phyloP scores from a whole-genome alignment of 2,113 vertebrate species.

The Apodemus sylvaticus region DNA sequence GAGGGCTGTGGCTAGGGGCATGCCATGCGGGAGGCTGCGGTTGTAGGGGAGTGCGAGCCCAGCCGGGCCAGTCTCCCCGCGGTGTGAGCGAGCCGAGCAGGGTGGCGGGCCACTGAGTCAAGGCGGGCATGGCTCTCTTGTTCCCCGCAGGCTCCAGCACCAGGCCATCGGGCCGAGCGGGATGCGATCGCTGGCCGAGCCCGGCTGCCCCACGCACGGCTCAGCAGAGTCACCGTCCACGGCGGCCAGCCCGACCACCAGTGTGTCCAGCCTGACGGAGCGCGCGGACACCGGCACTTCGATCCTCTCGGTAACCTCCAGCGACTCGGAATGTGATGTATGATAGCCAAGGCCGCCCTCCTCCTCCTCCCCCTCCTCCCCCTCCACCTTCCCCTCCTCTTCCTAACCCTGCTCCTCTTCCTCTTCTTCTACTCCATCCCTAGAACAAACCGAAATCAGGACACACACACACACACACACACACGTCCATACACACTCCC shows the following conservation, averaged over 20 bases:
- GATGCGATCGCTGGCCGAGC: conserved; percentile 97
- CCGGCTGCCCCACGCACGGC: conserved; percentile 97
- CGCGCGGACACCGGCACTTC: conserved; percentile 97
- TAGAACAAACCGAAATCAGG: conserved; percentile 82
- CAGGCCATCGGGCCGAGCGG: conserved; percentile 98
- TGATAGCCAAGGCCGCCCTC: conserved; percentile 89
- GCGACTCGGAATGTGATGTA: conserved; percentile 99
- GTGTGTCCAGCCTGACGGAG: conserved; percentile 98
- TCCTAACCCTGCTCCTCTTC: conserved; percentile 48
- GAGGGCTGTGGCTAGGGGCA: not conserved
- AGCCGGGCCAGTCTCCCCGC: not conserved
- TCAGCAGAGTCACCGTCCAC: conserved; percentile 98
- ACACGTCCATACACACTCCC: conserved; percentile 52
- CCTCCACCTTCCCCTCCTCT: conserved; percentile 22
- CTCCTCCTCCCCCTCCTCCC: conserved; percentile 40
- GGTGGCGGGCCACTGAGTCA: conserved; percentile 51
- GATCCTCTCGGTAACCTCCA: conserved; percentile 99
- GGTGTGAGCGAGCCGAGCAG: not conserved
- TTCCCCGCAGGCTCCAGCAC: conserved; percentile 95
- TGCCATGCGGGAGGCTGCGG: not conserved
- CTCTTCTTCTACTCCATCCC: conserved; percentile 61
- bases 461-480: conserved; percentile 71
- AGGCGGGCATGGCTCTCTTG: conserved; percentile 78
- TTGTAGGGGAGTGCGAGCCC: not conserved
- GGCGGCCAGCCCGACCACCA: conserved; percentile 98